A percentile compares a stretch with the other conserved stretches of the same genome.
Evolutionary conservation across 2,888 invertebrate genomes (phyloP).

Genomic region (Tryphoninae sp.): DNA sequence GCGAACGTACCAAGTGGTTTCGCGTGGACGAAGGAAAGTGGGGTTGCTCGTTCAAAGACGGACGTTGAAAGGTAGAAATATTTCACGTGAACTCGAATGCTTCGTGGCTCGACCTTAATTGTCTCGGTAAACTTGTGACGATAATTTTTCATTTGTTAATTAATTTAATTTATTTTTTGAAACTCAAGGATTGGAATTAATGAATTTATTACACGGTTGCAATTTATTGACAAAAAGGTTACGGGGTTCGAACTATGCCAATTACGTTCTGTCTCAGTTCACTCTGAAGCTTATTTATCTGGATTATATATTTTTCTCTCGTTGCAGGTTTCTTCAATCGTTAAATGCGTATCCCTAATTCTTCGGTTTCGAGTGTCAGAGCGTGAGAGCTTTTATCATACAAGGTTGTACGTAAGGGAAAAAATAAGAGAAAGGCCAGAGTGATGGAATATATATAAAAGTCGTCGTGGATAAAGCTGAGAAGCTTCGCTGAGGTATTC

Average conservation of each 20-base stretch:
- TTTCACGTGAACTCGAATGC: background rate
- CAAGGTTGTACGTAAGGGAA: background rate
- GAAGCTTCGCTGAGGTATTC: constrained; percentile 74
- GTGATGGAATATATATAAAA: constrained; percentile 35
- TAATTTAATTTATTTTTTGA: no score
- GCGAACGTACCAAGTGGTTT: constrained; percentile 27
- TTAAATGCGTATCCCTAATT: constrained; percentile 18
- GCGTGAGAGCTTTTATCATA: constrained; percentile 17
- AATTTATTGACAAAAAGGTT: background rate
- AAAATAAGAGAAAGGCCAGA: constrained; percentile 11
- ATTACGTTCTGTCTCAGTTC: background rate
- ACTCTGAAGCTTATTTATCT: background rate
- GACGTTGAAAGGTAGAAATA: constrained; percentile 2
- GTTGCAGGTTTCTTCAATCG: background rate
- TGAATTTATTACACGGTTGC: no score
- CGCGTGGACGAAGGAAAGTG: constrained; percentile 24
- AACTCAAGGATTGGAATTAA: no score
- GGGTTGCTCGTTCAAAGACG: constrained; percentile 14
- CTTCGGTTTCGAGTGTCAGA: constrained; percentile 12
- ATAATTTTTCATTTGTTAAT: no score
- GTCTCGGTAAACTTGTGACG: no score
- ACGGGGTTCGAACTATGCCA: background rate
- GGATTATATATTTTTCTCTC: background rate
- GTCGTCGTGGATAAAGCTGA: constrained; percentile 44
- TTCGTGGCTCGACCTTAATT: background rate